A percentile compares a stretch with the other conserved stretches of the same genome.
Evolutionary conservation across 2,113 vertebrate genomes (phyloP).

Genomic region (Crocuta crocuta): DNA sequence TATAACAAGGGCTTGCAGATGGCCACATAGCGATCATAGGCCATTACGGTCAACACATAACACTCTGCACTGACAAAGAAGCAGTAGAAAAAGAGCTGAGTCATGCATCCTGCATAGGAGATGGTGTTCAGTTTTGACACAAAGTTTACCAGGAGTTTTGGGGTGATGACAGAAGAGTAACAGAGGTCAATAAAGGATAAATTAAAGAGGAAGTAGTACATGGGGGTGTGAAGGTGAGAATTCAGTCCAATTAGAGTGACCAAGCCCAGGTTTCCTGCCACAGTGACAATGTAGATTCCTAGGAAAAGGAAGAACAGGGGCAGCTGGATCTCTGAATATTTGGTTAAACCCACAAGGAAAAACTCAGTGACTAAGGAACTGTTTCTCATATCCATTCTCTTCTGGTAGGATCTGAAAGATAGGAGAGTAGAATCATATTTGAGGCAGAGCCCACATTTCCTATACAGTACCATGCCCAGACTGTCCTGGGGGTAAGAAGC

Average conservation of each 20-base stretch:
- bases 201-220: conserved; percentile 34
- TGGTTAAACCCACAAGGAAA: conserved; percentile 41
- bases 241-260: neutral
- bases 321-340: neutral
- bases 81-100: conserved; percentile 57
- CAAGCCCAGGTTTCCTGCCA: neutral
- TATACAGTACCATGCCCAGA: neutral
- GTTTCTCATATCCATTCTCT: conserved; percentile 40
- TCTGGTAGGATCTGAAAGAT: neutral
- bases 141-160: conserved; percentile 37
- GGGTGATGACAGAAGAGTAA: neutral
- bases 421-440: neutral
- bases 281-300: neutral
- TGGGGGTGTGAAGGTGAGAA: neutral
- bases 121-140: neutral
- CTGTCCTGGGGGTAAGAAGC: neutral
- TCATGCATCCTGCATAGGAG: conserved; percentile 31
- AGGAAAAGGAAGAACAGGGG: conserved; percentile 46
- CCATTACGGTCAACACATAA: conserved; percentile 36
- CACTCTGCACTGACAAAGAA: conserved; percentile 55
- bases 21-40: neutral
- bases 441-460: neutral
- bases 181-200: conserved; percentile 16
- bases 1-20: neutral
- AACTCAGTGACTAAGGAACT: conserved; percentile 33